A percentile compares a stretch with the other conserved stretches of the same genome.
These are phyloP conservation scores for Caenorhabditis sp. DNA, from an alignment of 2,888 invertebrate genomes.

Conservation along the genomic window DNA sequence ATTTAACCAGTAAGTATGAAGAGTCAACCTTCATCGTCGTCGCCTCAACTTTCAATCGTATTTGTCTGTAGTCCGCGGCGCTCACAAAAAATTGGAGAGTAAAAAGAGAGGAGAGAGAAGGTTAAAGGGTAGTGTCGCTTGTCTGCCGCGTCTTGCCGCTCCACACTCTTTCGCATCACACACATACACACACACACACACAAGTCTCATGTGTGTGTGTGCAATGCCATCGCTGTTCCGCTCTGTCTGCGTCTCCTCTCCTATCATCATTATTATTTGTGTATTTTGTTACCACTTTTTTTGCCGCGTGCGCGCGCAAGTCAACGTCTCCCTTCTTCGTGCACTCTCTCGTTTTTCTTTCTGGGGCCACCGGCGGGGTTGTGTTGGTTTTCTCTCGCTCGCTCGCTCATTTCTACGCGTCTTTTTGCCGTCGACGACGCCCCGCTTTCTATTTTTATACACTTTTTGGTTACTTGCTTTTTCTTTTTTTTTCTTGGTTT, in stretches of 20 bases:
- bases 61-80: neutral
- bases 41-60: neutral
- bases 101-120: neutral
- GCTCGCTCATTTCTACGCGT: neutral
- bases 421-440: neutral
- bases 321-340: slow-evolving; percentile 11
- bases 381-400: slow-evolving; percentile 3
- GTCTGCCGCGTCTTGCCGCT: slow-evolving; percentile 17
- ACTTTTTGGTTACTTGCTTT: neutral
- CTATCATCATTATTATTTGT: slow-evolving; percentile 31
- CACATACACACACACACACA: slow-evolving; percentile 9
- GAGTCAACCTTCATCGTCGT: neutral
- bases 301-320: slow-evolving; percentile 16
- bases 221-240: slow-evolving; percentile 26
- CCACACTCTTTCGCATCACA: slow-evolving; percentile 26
- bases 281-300: slow-evolving; percentile 45
- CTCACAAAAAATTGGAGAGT: neutral
- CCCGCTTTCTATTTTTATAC: neutral
- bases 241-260: slow-evolving; percentile 18
- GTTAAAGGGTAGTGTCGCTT: neutral
- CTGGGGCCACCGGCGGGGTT: neutral
- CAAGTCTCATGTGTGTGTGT: slow-evolving; percentile 10
- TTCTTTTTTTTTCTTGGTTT: neutral
- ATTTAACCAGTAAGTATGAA: neutral
- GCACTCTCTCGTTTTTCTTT: neutral